Evolutionary conservation across 1,140 invertebrate genomes (phyloP).

Genomic region (Globodera rostochiensis): DNA sequence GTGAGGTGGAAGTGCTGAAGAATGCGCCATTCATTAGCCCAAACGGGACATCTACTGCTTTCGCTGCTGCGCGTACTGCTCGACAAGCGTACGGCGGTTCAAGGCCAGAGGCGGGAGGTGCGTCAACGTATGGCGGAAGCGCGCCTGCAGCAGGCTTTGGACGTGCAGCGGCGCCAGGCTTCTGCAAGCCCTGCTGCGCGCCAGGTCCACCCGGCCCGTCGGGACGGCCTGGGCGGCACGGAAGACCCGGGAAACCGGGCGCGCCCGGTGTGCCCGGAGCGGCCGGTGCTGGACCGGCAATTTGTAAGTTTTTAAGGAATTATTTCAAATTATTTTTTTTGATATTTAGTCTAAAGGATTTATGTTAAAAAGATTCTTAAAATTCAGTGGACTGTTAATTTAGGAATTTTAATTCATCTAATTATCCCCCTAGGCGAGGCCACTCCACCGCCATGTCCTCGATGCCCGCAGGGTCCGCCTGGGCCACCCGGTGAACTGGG

Average conservation of each 20-base stretch:
- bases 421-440: background rate
- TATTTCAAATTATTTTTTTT: too few species aligned
- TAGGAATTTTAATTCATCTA: background rate
- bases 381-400: background rate
- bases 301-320: too few species aligned
- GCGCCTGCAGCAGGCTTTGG: background rate
- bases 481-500: too few species aligned
- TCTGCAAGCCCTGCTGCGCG: too few species aligned
- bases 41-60: background rate
- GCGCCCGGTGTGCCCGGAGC: too few species aligned
- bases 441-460: too few species aligned
- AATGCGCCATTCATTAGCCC: constrained; percentile 16
- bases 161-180: background rate
- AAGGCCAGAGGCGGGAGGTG: background rate
- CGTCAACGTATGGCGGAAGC: background rate
- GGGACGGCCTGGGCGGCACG: too few species aligned
- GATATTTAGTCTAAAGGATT: background rate
- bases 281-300: too few species aligned
- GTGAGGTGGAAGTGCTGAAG: constrained; percentile 29
- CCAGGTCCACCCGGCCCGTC: too few species aligned
- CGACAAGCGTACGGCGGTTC: constrained; percentile 20
- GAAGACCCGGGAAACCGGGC: too few species aligned
- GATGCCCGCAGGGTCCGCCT: too few species aligned
- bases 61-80: background rate
- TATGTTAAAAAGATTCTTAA: background rate